Conservation (phyloP, 2,113 vertebrate species). For the Solea solea region DNA sequence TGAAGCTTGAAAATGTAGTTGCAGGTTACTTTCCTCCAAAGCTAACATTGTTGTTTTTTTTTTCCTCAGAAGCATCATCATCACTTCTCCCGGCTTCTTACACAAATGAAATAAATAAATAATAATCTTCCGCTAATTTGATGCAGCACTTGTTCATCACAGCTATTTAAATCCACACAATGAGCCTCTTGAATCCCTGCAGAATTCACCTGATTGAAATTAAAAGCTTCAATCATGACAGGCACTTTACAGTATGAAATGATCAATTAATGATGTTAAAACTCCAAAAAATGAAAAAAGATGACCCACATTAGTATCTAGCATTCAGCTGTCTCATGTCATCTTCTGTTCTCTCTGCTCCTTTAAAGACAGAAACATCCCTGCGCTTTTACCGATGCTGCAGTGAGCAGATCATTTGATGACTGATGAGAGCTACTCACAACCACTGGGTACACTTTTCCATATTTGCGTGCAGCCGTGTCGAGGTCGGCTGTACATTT, state of each 20-base stretch:
- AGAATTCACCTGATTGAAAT: too few species aligned
- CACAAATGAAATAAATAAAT: too few species aligned
- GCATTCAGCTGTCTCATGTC: constrained; percentile 35
- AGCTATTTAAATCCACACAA: too few species aligned
- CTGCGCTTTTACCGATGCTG: constrained; percentile 34
- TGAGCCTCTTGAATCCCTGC: too few species aligned
- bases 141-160: too few species aligned
- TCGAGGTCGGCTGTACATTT: constrained; percentile 37
- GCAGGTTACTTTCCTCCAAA: too few species aligned
- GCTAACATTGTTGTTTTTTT: too few species aligned
- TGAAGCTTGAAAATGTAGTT: too few species aligned
- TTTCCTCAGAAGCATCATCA: too few species aligned
- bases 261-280: constrained; percentile 31
- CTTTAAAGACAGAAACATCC: constrained; percentile 24
- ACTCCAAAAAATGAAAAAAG: constrained; percentile 2
- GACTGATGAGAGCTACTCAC: constrained; percentile 56
- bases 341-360: constrained; percentile 20
- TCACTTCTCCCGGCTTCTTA: too few species aligned
- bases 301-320: constrained; percentile 49
- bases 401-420: constrained; percentile 49
- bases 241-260: constrained; percentile 31
- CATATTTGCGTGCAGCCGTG: constrained; percentile 4
- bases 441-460: constrained; percentile 12
- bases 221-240: constrained; percentile 28
- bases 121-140: too few species aligned